Percentiles rank a stretch among this genome's conserved stretches.
These are phyloP conservation scores for Protobothrops flavoviridis DNA, from an alignment of 2,113 vertebrate genomes.

Conservation along the genomic window DNA sequence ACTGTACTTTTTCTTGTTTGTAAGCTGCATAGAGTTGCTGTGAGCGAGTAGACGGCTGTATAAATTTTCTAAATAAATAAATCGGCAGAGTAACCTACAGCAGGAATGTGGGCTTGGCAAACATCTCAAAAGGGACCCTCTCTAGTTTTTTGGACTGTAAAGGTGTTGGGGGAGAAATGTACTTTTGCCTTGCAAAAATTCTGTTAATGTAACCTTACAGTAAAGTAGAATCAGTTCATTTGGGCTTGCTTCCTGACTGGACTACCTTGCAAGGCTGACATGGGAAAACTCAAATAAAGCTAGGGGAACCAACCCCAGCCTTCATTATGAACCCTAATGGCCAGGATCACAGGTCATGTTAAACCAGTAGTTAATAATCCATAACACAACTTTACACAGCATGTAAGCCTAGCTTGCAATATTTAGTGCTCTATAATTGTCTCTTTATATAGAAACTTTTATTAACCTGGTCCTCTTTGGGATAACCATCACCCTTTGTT, in stretches of 20 bases:
- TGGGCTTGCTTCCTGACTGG: not conserved
- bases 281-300: not conserved
- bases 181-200: not conserved
- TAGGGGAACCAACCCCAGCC: not conserved
- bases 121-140: not conserved
- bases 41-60: no score
- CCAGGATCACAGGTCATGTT: not conserved
- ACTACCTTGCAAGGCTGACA: not conserved
- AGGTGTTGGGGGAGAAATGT: not conserved
- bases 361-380: not conserved
- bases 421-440: not conserved
- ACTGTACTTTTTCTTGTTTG: no score
- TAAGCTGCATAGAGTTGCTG: no score
- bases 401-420: not conserved
- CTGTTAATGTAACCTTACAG: not conserved
- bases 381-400: not conserved
- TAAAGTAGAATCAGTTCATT: not conserved
- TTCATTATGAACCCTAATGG: not conserved
- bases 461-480: not conserved
- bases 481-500: not conserved
- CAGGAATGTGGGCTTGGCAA: not conserved
- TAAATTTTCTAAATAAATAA: no score
- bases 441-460: not conserved
- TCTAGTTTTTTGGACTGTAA: not conserved
- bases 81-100: not conserved